Percentiles rank a stretch among this genome's conserved stretches.
phyloP scores from a whole-genome alignment of 92 coral and sea anemone species.

The Pocillopora grandis region DNA sequence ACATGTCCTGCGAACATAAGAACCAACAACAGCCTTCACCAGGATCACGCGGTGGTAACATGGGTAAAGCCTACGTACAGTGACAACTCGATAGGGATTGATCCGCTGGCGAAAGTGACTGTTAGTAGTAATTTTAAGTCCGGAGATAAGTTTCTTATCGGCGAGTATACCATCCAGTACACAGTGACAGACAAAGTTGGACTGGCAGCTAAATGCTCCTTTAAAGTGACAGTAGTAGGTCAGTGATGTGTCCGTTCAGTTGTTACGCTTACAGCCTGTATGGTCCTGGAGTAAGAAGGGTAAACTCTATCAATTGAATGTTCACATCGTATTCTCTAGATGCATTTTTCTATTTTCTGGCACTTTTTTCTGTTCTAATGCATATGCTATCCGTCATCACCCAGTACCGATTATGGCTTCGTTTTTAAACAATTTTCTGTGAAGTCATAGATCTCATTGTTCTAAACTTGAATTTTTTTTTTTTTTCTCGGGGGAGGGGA shows the following conservation, averaged over 20 bases:
- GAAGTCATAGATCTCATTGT: no score
- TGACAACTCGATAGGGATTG: conserved; percentile 78
- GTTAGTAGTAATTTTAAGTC: conserved; percentile 59
- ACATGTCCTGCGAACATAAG: conserved; percentile 59
- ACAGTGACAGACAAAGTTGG: conserved; percentile 72
- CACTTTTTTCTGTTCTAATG: no score
- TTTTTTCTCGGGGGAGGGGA: no score
- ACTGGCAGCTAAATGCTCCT: conserved; percentile 56
- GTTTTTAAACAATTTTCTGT: no score
- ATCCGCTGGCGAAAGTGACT: conserved; percentile 75
- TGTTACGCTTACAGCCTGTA: not conserved
- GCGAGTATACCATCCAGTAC: conserved; percentile 54
- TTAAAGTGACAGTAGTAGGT: conserved; percentile 76
- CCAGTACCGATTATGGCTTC: no score
- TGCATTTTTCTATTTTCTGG: no score
- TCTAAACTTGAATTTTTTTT: no score
- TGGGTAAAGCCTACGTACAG: conserved; percentile 70
- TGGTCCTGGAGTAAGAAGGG: no score
- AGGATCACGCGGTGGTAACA: conserved; percentile 59
- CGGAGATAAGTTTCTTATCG: conserved; percentile 71
- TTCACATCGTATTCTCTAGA: no score
- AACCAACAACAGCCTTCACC: conserved; percentile 59
- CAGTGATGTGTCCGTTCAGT: not conserved
- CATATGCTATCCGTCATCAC: no score
- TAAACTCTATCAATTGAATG: no score